A percentile compares a stretch with the other conserved stretches of the same genome.
Evolutionary conservation across 2,888 invertebrate genomes (phyloP).

Genomic region (Teleiodes luculella): DNA sequence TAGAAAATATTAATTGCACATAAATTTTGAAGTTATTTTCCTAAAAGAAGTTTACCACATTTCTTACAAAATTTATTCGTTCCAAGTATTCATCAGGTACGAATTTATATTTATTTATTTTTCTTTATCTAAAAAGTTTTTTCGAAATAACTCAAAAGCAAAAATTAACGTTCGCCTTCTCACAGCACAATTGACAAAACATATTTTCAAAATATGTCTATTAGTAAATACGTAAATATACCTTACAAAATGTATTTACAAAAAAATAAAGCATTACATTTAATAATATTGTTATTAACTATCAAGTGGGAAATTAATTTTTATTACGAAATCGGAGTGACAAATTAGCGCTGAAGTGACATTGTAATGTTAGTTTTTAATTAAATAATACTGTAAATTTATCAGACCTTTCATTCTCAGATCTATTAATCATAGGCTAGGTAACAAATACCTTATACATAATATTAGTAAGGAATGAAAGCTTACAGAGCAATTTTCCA

Average conservation of each 20-base stretch:
- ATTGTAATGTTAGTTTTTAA: not conserved
- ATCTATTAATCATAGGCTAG: too few species aligned
- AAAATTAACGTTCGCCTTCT: slow-evolving; percentile 53
- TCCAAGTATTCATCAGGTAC: not conserved
- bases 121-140: not conserved
- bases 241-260: slow-evolving; percentile 76
- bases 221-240: slow-evolving; percentile 74
- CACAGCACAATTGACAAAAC: slow-evolving; percentile 79
- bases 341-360: slow-evolving; percentile 31
- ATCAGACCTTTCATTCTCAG: too few species aligned
- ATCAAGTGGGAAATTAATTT: slow-evolving; percentile 53
- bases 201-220: slow-evolving; percentile 77
- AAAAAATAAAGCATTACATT: slow-evolving; percentile 69
- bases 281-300: slow-evolving; percentile 41
- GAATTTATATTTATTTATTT: not conserved
- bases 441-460: too few species aligned
- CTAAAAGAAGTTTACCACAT: too few species aligned
- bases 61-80: too few species aligned
- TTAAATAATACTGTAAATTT: too few species aligned
- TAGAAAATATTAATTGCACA: too few species aligned
- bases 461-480: too few species aligned
- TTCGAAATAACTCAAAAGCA: slow-evolving; percentile 33
- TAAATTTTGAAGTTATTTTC: too few species aligned
- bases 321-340: slow-evolving; percentile 32
- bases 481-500: too few species aligned